Percentiles rank a stretch among this genome's conserved stretches.
phyloP scores from a whole-genome alignment of 1,140 invertebrate genomes.

The Dufourea novaeangliae region DNA sequence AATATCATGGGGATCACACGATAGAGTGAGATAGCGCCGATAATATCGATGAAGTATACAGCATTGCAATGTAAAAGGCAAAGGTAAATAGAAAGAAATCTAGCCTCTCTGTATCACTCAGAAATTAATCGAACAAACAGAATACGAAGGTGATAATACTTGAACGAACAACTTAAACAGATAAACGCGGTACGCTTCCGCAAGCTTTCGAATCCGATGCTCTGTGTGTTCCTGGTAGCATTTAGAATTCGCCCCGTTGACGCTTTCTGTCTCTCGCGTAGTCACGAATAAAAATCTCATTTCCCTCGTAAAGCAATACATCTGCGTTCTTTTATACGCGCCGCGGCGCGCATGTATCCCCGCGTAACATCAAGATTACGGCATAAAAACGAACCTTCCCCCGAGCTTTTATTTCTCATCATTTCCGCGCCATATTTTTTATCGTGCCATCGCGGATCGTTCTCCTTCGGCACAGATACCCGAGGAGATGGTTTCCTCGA shows the following conservation, averaged over 20 bases:
- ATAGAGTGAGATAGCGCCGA: too few species aligned
- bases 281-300: slow-evolving; percentile 46
- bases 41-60: too few species aligned
- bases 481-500: slow-evolving; percentile 12
- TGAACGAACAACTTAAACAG: background rate
- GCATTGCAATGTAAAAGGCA: too few species aligned
- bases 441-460: slow-evolving; percentile 6
- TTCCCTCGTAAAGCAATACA: slow-evolving; percentile 28
- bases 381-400: slow-evolving; percentile 44
- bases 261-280: background rate
- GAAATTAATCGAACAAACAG: background rate
- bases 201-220: slow-evolving; percentile 7
- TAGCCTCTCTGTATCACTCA: too few species aligned
- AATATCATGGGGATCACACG: too few species aligned
- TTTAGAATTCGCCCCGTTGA: slow-evolving; percentile 16
- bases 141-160: background rate
- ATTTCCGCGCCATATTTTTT: slow-evolving; percentile 54
- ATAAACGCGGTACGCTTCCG: background rate
- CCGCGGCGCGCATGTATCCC: slow-evolving; percentile 32
- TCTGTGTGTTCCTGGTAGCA: background rate
- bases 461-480: slow-evolving; percentile 12
- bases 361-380: slow-evolving; percentile 44
- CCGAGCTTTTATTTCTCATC: slow-evolving; percentile 46
- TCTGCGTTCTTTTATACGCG: background rate
- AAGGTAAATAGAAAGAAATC: too few species aligned